Base-by-base conservation (phyloP, 2,797 vertebrate species). In the Tauraco hartlaubi region DNA sequence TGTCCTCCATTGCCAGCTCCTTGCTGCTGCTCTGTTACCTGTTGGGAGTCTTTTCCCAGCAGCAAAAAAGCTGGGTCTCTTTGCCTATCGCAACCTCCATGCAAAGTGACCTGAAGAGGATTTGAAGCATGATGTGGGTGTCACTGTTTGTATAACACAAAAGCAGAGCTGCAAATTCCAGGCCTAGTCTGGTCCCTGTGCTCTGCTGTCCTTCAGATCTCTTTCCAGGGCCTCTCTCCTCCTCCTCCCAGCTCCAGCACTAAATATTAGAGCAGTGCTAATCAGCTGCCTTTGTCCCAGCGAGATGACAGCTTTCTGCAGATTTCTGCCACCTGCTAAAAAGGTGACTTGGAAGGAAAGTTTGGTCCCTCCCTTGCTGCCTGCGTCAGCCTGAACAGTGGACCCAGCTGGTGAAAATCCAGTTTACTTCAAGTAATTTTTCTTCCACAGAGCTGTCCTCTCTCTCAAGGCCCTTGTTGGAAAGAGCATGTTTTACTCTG, bases 341-440 rank as follows among this genome's bases (percentile, higher is more conserved):
- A 90, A 77, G 61, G 54, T 62, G 56, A 72, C 75, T 68, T 69
- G 66, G 44, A 87, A 81, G 58, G 58, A 72, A 87, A 29, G 35
- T 90, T 92, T 75, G 22, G 31, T 63, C 9, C 52, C 39, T 86
- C 31, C 73, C 69, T 79, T 85, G 54, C 85, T 94, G 66, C 76
- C 9, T 28, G 55, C 0, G 0, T 86, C 71, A 86, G 52, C 31
- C 63, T 67, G 56, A 88, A 35, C 0, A 0, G 59, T 4, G 23
- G 58, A 29, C 89, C 85, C 87, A 88, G 73, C 61, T 95, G 84
- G 61, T 73, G 58, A 89, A 93, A 67, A 87, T 35, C 58, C 55
- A 35, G 0, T 91, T 79, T 61, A 81, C 33, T 85, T 91, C 37
- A 87, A 89, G 84, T 77, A 49, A 74, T 94, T 85, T 75, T 49